phyloP scores from a whole-genome alignment of 2,888 invertebrate species.

The Aromia moschata region DNA sequence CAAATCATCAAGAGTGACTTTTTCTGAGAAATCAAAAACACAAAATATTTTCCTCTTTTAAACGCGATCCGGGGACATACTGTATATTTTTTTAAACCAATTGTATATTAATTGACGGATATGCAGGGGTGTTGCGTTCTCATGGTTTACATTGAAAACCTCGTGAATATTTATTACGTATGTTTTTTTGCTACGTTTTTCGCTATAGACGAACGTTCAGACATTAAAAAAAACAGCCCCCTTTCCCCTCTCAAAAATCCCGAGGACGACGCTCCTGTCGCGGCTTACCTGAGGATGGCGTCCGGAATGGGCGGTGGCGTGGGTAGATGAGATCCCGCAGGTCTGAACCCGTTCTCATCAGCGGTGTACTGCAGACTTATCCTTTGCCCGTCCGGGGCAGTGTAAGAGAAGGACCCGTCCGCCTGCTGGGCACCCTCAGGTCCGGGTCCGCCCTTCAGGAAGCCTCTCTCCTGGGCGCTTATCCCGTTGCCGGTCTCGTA shows the following conservation, averaged over 20 bases:
- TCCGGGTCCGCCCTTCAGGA: constrained; percentile 65
- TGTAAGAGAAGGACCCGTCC: constrained; percentile 68
- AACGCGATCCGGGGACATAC: too few species aligned
- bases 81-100: too few species aligned
- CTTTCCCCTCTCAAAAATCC: too few species aligned
- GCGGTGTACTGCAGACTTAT: constrained; percentile 68
- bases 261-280: too few species aligned
- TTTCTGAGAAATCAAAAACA: too few species aligned
- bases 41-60: too few species aligned
- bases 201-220: too few species aligned
- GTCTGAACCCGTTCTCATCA: constrained; percentile 69
- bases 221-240: too few species aligned
- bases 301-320: constrained; percentile 71
- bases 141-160: too few species aligned
- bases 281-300: constrained; percentile 65
- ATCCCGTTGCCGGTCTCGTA: constrained; percentile 69
- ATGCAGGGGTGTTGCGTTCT: too few species aligned
- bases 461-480: constrained; percentile 45
- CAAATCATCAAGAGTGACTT: too few species aligned
- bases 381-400: constrained; percentile 67
- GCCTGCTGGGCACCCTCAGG: constrained; percentile 56
- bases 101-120: too few species aligned
- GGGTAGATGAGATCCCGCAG: constrained; percentile 68
- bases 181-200: neutral
- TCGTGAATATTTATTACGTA: neutral